phyloP scores from a whole-genome alignment of 2,797 vertebrate genomes.

The Benthosema pterotum region DNA sequence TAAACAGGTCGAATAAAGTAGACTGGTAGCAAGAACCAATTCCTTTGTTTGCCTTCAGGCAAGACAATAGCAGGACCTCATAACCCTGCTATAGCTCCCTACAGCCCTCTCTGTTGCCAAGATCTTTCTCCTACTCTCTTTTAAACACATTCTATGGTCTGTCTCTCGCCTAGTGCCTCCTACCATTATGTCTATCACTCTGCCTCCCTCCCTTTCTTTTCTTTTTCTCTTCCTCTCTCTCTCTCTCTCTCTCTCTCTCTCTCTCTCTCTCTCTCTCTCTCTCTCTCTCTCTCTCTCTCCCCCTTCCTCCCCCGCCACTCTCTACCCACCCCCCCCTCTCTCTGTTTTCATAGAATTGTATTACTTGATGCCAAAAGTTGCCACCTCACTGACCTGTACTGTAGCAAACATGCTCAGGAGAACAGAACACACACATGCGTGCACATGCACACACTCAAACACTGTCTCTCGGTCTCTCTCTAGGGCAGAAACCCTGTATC shows the following conservation, averaged over 20 bases:
- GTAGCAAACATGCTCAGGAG: not conserved
- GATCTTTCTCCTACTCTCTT: no score
- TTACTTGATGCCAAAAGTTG: constrained; percentile 12
- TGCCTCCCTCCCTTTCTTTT: no score
- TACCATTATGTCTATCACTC: no score
- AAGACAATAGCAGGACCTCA: not conserved
- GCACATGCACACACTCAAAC: constrained; percentile 1
- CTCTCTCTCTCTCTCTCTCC: not conserved
- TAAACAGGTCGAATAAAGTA: not conserved
- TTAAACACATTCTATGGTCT: no score
- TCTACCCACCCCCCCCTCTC: no score
- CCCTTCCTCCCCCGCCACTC: not conserved
- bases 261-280: not conserved
- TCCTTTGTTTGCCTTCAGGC: not conserved
- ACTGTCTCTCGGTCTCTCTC: not conserved
- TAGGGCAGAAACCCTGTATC: no score
- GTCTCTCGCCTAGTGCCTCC: no score
- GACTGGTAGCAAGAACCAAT: not conserved
- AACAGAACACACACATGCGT: not conserved
- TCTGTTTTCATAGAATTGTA: constrained; percentile 1
- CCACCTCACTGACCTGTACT: not conserved
- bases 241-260: no score
- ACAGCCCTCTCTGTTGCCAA: not conserved
- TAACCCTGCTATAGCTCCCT: not conserved
- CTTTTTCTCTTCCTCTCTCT: no score